phyloP scores from a whole-genome alignment of 2,113 vertebrate species.

The Oxygymnocypris stewartii region DNA sequence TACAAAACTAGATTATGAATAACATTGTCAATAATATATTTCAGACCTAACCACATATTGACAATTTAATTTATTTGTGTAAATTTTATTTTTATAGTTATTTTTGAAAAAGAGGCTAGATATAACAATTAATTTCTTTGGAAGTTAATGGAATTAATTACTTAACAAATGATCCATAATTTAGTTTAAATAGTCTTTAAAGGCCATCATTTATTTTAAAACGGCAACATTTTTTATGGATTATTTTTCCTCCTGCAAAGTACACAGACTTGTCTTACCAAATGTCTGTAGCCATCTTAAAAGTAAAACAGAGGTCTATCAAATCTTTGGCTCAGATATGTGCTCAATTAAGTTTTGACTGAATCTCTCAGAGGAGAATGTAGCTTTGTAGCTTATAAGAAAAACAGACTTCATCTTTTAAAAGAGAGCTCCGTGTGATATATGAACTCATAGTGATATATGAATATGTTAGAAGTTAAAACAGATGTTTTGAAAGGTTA shows the following conservation, averaged over 20 bases:
- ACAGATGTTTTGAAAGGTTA: constrained; percentile 66
- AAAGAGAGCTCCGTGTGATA: constrained; percentile 20
- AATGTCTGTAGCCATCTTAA: background rate
- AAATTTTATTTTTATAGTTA: background rate
- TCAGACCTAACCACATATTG: background rate
- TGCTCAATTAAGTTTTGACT: constrained; percentile 9
- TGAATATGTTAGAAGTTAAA: constrained; percentile 61
- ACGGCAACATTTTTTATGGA: background rate
- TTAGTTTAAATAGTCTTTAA: background rate
- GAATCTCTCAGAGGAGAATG: constrained; percentile 10
- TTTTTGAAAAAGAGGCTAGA: background rate
- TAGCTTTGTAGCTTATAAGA: constrained; percentile 15
- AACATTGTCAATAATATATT: background rate
- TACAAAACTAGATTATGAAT: background rate
- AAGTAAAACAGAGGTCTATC: constrained; percentile 7
- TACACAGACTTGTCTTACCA: background rate
- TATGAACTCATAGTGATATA: constrained; percentile 44
- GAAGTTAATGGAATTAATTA: background rate
- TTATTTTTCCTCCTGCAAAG: background rate
- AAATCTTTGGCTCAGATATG: constrained; percentile 6
- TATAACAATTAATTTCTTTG: background rate
- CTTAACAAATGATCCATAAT: background rate
- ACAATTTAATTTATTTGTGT: background rate
- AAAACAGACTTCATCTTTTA: constrained; percentile 18
- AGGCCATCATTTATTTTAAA: background rate